A percentile compares a stretch with the other conserved stretches of the same genome.
These are phyloP conservation scores for Dasypus novemcinctus DNA, from an alignment of 2,113 vertebrate species.

Conservation along the genomic window DNA sequence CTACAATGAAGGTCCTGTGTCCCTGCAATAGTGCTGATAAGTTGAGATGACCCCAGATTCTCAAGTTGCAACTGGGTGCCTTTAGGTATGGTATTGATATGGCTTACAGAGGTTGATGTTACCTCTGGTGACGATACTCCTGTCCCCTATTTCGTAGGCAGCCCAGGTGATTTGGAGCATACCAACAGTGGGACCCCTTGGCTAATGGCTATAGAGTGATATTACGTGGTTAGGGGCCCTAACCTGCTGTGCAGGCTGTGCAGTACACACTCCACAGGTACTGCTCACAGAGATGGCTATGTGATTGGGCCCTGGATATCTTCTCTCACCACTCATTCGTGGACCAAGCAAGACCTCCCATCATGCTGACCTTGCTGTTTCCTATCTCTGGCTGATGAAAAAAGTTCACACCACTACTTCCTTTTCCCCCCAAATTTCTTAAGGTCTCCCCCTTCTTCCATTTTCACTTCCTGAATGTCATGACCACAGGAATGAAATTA, in stretches of 20 bases:
- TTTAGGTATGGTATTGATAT: not conserved
- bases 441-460: not conserved
- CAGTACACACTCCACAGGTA: fast-evolving
- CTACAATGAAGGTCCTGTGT: not conserved
- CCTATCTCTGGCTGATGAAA: constrained; percentile 7
- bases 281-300: fast-evolving
- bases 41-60: not conserved
- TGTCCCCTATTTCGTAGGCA: not conserved
- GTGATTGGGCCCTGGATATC: not conserved
- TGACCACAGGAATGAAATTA: constrained; percentile 15
- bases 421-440: constrained; percentile 7
- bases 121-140: not conserved
- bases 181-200: not conserved
- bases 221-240: not conserved
- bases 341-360: not conserved
- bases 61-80: not conserved
- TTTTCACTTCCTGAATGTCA: constrained; percentile 63
- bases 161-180: not conserved
- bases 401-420: constrained; percentile 17
- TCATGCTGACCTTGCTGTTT: not conserved
- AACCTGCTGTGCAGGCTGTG: not conserved
- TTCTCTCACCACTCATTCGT: not conserved
- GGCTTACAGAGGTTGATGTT: not conserved
- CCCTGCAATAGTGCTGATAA: not conserved
- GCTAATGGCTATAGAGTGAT: fast-evolving